These are phyloP conservation scores for Cylindroiulus punctatus DNA, from an alignment of 2,888 invertebrate species.

Conservation along the genomic window DNA sequence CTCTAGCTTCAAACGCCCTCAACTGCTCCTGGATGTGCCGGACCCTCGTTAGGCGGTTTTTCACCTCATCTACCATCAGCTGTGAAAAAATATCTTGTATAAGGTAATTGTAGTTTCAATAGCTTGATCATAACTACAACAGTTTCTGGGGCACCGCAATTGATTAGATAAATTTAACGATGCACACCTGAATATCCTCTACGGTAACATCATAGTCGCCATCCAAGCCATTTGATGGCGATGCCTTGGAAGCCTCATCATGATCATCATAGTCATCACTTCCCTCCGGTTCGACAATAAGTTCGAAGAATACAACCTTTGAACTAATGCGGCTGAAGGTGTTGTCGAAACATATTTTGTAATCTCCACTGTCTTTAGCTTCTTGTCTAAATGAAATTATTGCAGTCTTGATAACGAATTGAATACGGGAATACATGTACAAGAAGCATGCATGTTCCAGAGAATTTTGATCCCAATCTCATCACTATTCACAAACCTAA, in stretches of 20 bases:
- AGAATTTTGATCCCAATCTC: no score
- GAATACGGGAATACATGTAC: not conserved
- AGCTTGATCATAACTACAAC: no score
- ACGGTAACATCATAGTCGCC: constrained; percentile 71
- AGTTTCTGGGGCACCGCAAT: no score
- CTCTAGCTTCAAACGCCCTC: constrained; percentile 80
- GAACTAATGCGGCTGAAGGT: constrained; percentile 82
- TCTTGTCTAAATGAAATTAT: constrained; percentile 67
- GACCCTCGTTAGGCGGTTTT: constrained; percentile 65
- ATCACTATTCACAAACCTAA: no score
- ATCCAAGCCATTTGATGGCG: constrained; percentile 63
- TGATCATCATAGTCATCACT: constrained; percentile 71
- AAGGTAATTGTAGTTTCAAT: not conserved
- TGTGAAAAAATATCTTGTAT: constrained; percentile 68
- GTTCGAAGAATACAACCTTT: constrained; percentile 85
- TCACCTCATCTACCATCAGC: constrained; percentile 74
- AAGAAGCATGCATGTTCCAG: no score
- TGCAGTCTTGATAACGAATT: not conserved
- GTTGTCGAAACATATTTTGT: constrained; percentile 88
- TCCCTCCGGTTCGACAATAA: constrained; percentile 70
- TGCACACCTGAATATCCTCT: constrained; percentile 66
- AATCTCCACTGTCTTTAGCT: constrained; percentile 75
- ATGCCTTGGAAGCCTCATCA: constrained; percentile 62
- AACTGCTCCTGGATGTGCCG: constrained; percentile 71
- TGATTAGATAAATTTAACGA: no score